Conservation (phyloP, 2,888 invertebrate species). For the Morpho achilles region DNA sequence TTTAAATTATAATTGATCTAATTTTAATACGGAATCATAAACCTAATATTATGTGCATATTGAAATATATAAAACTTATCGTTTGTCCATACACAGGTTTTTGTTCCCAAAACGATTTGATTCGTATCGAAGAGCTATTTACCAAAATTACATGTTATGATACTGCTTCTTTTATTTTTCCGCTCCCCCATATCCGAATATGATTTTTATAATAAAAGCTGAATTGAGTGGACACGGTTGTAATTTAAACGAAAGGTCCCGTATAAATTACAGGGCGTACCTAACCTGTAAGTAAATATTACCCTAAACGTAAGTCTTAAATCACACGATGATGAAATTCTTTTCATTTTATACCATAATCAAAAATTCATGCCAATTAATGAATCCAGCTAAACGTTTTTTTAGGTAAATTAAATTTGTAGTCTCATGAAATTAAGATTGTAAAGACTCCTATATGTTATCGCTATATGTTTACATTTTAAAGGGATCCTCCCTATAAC, state of each 20-base stretch:
- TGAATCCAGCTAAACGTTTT: no score
- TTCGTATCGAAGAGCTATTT: slow-evolving; percentile 74
- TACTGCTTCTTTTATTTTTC: slow-evolving; percentile 69
- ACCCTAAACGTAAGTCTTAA: slow-evolving; percentile 5
- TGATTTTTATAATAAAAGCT: slow-evolving; percentile 53
- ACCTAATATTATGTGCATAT: slow-evolving; percentile 23
- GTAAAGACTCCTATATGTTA: no score
- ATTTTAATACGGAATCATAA: slow-evolving; percentile 19
- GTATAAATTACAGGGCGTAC: slow-evolving; percentile 11
- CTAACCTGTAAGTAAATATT: slow-evolving; percentile 11
- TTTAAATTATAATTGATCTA: slow-evolving; percentile 10
- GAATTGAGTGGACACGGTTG: slow-evolving; percentile 20
- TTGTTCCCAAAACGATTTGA: slow-evolving; percentile 65
- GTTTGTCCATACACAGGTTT: slow-evolving; percentile 35
- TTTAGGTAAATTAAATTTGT: no score
- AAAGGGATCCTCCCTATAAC: no score
- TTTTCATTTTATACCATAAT: not conserved
- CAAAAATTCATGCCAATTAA: no score
- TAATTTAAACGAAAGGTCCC: slow-evolving; percentile 22
- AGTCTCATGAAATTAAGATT: no score
- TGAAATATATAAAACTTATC: slow-evolving; percentile 20
- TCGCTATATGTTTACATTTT: no score
- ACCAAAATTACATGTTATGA: slow-evolving; percentile 72
- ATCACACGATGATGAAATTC: not conserved
- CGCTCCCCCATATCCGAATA: slow-evolving; percentile 65